Base-by-base conservation (phyloP, 2,888 invertebrate genomes). In the Papilio demoleus region DNA sequence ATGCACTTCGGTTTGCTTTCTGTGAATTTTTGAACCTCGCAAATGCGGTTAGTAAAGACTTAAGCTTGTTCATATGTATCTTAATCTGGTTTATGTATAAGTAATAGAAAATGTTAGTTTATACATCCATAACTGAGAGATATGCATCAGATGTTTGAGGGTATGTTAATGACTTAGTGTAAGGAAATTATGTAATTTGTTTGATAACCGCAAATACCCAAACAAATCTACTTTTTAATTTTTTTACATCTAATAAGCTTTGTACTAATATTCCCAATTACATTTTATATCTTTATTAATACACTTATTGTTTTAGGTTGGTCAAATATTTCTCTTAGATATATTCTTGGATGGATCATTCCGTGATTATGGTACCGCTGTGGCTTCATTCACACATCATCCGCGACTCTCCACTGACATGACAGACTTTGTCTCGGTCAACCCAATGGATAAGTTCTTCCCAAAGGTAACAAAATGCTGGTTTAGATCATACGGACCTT, bases 21-120 rank as follows among this genome's bases (percentile, higher is more conserved):
- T 97, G 96, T 77, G 97, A 97, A 86, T 71, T 95, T 8, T 87
- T 96, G 69, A 97, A 97, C 84, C 94, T 97, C 75, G 38, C 93
- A 36, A 96, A 96, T 86, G 95, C 95, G 84, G 95, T 96, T 87
- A 94, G 95, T 88, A 66, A 31, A 31, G 8, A 56, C n/a, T n/a
- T n/a, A n/a, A n/a, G n/a, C n/a, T n/a, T n/a, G n/a, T n/a, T 24
- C 11, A 50, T 8, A 4, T 40, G 22, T 17, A 8, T 42, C 4
- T 42, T 17, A 6, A n/a, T 1, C 42, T 17, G 42, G 3, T 31
- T 4, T 4, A 31, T 31, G 31, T 31, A 31, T 31, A n/a, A n/a
- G n/a, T n/a, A n/a, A n/a, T n/a, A n/a, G n/a, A n/a, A n/a, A n/a
- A n/a, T n/a, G n/a, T n/a, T n/a, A n/a, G n/a, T n/a, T n/a, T n/a